Evolutionary conservation across 2,888 invertebrate species (phyloP).

Genomic region (Spicauda simplicius): DNA sequence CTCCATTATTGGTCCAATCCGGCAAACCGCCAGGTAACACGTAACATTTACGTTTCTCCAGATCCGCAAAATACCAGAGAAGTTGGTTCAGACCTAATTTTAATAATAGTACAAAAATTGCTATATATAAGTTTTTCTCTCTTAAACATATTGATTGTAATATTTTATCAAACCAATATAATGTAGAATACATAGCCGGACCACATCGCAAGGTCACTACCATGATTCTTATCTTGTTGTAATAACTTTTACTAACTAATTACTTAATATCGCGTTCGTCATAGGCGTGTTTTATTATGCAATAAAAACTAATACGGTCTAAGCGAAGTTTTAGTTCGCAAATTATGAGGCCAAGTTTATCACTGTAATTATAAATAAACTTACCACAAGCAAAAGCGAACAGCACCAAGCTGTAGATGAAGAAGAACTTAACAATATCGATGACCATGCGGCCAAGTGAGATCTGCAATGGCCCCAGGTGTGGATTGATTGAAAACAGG

Average conservation of each 20-base stretch:
- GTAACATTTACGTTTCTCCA: constrained; percentile 93
- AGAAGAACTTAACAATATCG: constrained; percentile 96
- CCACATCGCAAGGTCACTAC: too few relatives aligned
- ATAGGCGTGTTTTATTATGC: too few relatives aligned
- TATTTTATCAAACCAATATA: too few relatives aligned
- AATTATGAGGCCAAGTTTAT: too few relatives aligned
- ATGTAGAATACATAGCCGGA: too few relatives aligned
- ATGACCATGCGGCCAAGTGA: constrained; percentile 95
- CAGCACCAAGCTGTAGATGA: constrained; percentile 93
- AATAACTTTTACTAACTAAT: too few relatives aligned
- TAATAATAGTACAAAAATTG: neutral
- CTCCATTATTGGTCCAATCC: constrained; percentile 90
- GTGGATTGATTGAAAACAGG: constrained; percentile 96
- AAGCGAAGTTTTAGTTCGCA: too few relatives aligned
- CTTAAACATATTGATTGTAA: too few relatives aligned
- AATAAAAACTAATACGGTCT: too few relatives aligned
- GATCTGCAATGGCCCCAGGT: constrained; percentile 96
- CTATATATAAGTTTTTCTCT: too few relatives aligned
- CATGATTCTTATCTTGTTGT: too few relatives aligned
- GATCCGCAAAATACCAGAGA: constrained; percentile 96
- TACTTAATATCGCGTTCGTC: too few relatives aligned
- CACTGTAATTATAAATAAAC: constrained; percentile 44
- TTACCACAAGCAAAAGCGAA: constrained; percentile 97
- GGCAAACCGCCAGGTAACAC: constrained; percentile 88
- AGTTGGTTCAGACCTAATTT: constrained; percentile 91